phyloP scores from a whole-genome alignment of 2,113 vertebrate species.

The Plotosus lineatus region DNA sequence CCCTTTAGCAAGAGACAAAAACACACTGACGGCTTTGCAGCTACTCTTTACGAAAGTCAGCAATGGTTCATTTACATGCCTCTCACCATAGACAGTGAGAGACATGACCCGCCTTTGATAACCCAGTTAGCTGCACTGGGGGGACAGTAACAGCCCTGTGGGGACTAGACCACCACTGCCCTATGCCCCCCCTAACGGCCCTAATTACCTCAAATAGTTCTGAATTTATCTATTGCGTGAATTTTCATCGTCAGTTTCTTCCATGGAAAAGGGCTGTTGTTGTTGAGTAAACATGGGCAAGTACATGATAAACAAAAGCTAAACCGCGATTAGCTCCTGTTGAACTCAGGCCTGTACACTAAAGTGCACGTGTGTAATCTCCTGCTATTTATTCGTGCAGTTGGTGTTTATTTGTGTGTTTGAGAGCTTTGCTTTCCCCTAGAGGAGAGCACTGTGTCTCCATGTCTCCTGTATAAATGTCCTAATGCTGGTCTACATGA shows the following conservation, averaged over 20 bases:
- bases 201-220: not conserved
- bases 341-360: not conserved
- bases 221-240: not conserved
- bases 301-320: constrained; percentile 1
- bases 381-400: constrained; percentile 11
- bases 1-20: too few species aligned
- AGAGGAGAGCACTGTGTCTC: constrained; percentile 7
- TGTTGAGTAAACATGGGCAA: not conserved
- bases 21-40: too few species aligned
- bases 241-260: not conserved
- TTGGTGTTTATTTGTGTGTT: constrained; percentile 30
- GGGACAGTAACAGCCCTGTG: not conserved
- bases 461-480: constrained; percentile 26
- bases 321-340: not conserved
- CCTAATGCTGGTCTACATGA: constrained; percentile 32
- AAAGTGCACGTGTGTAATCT: constrained; percentile 15
- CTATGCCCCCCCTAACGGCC: not conserved
- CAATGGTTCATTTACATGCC: too few species aligned
- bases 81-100: too few species aligned
- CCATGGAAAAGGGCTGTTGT: not conserved
- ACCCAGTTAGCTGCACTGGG: too few species aligned
- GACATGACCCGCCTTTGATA: too few species aligned
- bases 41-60: too few species aligned
- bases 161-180: not conserved
- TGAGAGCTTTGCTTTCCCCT: constrained; percentile 32